Evolutionary conservation across 2,113 vertebrate species (phyloP).

Genomic region (Nycticebus coucang): DNA sequence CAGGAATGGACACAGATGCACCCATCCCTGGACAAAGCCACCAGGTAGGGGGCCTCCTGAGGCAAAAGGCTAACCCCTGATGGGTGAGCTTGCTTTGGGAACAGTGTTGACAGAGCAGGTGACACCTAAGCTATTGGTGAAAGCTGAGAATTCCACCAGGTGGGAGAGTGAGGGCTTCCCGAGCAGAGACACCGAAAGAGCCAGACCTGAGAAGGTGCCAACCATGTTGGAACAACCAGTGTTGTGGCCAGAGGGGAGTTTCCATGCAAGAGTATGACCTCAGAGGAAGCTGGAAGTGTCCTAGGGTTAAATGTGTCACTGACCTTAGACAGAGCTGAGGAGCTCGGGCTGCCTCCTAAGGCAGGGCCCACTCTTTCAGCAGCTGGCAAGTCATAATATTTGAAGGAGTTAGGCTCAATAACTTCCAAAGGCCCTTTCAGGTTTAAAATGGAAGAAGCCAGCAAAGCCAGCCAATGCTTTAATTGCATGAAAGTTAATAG

Average conservation of each 20-base stretch:
- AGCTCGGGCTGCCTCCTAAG: neutral
- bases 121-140: neutral
- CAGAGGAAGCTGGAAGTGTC: neutral
- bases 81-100: neutral
- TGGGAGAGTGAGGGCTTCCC: neutral
- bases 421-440: neutral
- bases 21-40: rapidly evolving
- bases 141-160: neutral
- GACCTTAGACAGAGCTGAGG: neutral
- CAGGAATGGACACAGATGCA: neutral
- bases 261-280: rapidly evolving
- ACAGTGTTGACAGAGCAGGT: neutral
- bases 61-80: neutral
- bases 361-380: neutral
- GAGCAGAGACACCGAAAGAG: neutral
- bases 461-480: neutral
- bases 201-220: neutral
- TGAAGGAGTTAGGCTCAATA: neutral
- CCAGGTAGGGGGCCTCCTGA: rapidly evolving
- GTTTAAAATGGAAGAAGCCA: neutral
- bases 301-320: rapidly evolving
- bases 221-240: rapidly evolving
- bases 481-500: neutral
- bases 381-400: neutral
- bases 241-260: rapidly evolving